Percentiles rank a stretch among this genome's conserved stretches.
These are phyloP conservation scores for Castor canadensis DNA, from an alignment of 2,113 vertebrate species.

Conservation along the genomic window DNA sequence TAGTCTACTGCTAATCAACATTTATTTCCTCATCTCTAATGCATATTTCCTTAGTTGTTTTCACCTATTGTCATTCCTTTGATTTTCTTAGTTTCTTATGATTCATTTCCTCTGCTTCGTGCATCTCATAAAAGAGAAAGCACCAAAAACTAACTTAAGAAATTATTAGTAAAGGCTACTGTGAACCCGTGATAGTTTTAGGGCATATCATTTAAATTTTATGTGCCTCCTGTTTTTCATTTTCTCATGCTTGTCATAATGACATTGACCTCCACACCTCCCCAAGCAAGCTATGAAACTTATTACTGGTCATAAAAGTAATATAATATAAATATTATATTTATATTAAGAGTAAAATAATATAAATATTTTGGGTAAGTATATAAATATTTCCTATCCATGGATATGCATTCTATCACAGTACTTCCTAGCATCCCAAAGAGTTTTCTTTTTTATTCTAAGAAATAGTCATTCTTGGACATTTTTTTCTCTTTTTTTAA, in stretches of 20 bases:
- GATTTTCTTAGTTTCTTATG: neutral
- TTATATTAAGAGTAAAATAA: too few species aligned
- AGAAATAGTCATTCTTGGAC: neutral
- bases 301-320: neutral
- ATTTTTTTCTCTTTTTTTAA: neutral
- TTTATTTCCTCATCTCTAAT: neutral
- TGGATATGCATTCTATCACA: neutral
- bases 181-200: conserved; percentile 11
- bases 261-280: neutral
- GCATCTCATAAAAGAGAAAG: neutral
- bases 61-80: neutral
- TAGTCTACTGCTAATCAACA: neutral
- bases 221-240: neutral
- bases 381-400: neutral
- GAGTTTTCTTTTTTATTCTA: neutral
- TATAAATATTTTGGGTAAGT: neutral
- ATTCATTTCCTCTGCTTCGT: neutral
- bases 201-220: conserved; percentile 13
- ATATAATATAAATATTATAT: neutral
- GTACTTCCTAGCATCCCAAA: neutral
- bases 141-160: neutral
- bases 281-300: neutral
- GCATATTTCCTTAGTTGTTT: conserved; percentile 3
- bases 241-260: conserved; percentile 34
- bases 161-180: neutral